These are phyloP conservation scores for Caenorhabditis panamensis DNA, from an alignment of 2,888 invertebrate species.

Conservation along the genomic window DNA sequence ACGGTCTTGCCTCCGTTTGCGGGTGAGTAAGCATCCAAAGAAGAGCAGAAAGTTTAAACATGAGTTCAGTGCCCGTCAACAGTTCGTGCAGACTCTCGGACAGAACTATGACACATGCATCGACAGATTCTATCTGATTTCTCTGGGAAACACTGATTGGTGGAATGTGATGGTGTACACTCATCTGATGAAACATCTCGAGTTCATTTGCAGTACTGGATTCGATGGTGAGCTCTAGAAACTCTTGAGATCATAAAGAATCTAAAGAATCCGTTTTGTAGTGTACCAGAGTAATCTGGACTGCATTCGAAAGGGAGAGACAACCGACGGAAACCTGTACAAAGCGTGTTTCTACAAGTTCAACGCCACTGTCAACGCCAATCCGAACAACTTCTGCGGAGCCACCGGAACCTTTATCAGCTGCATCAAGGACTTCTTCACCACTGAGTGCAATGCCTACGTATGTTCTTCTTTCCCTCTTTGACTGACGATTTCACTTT, in stretches of 20 bases:
- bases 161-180: constrained; percentile 65
- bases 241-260: no score
- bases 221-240: constrained; percentile 54
- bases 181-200: constrained; percentile 68
- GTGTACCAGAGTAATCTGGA: constrained; percentile 59
- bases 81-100: constrained; percentile 64
- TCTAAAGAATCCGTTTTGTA: constrained; percentile 17
- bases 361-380: constrained; percentile 59
- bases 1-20: constrained; percentile 60
- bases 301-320: constrained; percentile 62
- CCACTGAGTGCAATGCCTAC: constrained; percentile 52
- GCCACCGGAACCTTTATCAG: constrained; percentile 55
- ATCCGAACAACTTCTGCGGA: constrained; percentile 65
- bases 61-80: constrained; percentile 61
- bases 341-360: constrained; percentile 63
- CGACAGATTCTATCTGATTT: constrained; percentile 65
- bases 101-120: constrained; percentile 60
- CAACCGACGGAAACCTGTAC: constrained; percentile 58
- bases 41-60: background rate
- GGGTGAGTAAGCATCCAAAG: constrained; percentile 19
- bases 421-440: constrained; percentile 63
- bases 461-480: background rate
- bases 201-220: constrained; percentile 68
- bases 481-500: constrained; percentile 3
- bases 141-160: constrained; percentile 59